Evolutionary conservation across 2,797 vertebrate species (phyloP).

Genomic region (Gallirallus australis): DNA sequence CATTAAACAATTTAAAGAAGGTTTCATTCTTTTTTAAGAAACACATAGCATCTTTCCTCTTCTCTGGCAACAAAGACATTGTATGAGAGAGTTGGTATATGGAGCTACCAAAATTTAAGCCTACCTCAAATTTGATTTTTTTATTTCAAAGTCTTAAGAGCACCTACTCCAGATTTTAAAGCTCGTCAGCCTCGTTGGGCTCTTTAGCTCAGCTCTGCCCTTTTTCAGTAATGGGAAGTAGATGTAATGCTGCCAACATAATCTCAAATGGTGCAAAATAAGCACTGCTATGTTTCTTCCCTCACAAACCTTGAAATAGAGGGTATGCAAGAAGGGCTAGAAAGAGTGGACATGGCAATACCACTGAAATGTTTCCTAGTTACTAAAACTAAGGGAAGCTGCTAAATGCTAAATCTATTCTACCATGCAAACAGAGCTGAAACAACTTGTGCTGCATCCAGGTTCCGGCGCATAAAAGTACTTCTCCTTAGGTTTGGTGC

Average conservation of each 20-base stretch:
- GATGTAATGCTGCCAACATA: slow-evolving; percentile 20
- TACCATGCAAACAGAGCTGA: slow-evolving; percentile 59
- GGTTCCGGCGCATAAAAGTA: slow-evolving; percentile 62
- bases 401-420: slow-evolving; percentile 60
- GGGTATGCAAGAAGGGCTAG: slow-evolving; percentile 15
- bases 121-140: slow-evolving; percentile 1
- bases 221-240: slow-evolving; percentile 4
- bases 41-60: neutral
- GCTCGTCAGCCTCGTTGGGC: neutral
- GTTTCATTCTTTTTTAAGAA: neutral
- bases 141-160: neutral
- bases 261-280: slow-evolving; percentile 30
- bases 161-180: slow-evolving; percentile 23
- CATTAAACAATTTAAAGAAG: neutral
- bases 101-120: neutral
- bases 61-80: neutral
- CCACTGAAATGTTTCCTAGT: slow-evolving; percentile 61
- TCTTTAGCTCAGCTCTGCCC: slow-evolving; percentile 25
- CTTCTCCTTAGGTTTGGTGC: slow-evolving; percentile 62
- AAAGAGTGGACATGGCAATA: slow-evolving; percentile 10
- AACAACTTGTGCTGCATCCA: slow-evolving; percentile 66
- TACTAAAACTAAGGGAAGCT: slow-evolving; percentile 59
- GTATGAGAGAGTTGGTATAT: neutral
- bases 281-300: slow-evolving; percentile 20
- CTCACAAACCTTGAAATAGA: slow-evolving; percentile 24